These are phyloP conservation scores for Pachyrhynchus sulphureomaculatus DNA, from an alignment of 1,140 invertebrate species.

Conservation along the genomic window DNA sequence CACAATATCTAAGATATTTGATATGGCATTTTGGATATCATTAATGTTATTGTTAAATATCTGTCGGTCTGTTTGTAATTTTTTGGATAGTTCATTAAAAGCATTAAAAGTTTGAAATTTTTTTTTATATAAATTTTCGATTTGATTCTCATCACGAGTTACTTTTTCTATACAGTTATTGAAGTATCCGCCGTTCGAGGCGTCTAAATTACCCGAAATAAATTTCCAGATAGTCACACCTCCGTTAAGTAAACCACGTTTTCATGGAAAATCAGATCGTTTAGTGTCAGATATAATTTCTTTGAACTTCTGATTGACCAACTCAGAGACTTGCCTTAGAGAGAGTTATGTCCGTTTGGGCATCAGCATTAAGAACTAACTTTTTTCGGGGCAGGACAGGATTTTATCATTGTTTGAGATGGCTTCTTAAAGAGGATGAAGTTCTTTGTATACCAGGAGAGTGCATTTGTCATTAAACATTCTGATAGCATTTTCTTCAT, in stretches of 20 bases:
- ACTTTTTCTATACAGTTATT: slow-evolving; percentile 33
- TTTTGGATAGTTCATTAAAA: too few relatives aligned
- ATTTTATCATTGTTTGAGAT: slow-evolving; percentile 19
- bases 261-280: slow-evolving; percentile 14
- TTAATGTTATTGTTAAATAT: too few relatives aligned
- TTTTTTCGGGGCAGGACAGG: not conserved
- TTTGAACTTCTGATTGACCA: not conserved
- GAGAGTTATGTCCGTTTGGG: slow-evolving; percentile 17
- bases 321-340: slow-evolving; percentile 9
- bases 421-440: not conserved
- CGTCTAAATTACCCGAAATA: slow-evolving; percentile 33
- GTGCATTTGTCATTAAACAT: slow-evolving; percentile 29
- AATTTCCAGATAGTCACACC: slow-evolving; percentile 29
- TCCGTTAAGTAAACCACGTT: slow-evolving; percentile 31
- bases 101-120: too few relatives aligned
- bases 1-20: too few relatives aligned
- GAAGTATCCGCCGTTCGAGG: slow-evolving; percentile 34
- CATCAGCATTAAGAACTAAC: slow-evolving; percentile 2
- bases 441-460: slow-evolving; percentile 17
- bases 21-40: too few relatives aligned
- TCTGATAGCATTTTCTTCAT: slow-evolving; percentile 13
- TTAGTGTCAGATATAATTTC: slow-evolving; percentile 15
- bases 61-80: too few relatives aligned
- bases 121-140: too few relatives aligned
- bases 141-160: slow-evolving; percentile 22